Percentiles rank a stretch among this genome's conserved stretches.
phyloP scores from a whole-genome alignment of 2,113 vertebrate genomes.

The Anthoscopus minutus region DNA sequence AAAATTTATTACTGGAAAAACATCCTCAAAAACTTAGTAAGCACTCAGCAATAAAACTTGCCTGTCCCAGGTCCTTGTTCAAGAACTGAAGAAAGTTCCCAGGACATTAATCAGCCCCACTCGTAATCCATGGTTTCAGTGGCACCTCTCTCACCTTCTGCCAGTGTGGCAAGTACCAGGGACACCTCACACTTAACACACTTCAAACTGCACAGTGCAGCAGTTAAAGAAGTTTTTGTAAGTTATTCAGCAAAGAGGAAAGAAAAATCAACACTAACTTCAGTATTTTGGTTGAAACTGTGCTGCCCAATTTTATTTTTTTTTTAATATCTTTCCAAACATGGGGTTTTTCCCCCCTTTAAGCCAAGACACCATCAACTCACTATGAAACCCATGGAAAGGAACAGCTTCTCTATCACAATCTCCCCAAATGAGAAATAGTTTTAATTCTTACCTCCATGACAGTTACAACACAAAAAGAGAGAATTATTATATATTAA shows the following conservation, averaged over 20 bases:
- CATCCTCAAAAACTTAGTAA: neutral
- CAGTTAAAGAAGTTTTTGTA: neutral
- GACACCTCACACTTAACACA: neutral
- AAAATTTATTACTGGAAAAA: neutral
- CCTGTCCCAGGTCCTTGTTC: neutral
- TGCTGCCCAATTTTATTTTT: neutral
- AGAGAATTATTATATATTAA: neutral
- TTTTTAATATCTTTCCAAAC: neutral
- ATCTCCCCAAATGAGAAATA: neutral
- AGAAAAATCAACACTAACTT: neutral
- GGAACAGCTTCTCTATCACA: neutral
- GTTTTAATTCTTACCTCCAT: neutral
- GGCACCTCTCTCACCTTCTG: neutral
- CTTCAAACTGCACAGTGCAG: neutral
- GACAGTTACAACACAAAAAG: neutral
- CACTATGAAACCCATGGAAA: neutral
- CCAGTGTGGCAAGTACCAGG: neutral
- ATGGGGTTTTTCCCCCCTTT: neutral
- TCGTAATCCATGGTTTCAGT: neutral
- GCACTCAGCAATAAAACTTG: neutral
- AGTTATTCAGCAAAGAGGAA: neutral
- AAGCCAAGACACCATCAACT: neutral
- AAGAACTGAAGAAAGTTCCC: neutral
- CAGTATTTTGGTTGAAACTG: neutral
- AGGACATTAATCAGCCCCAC: neutral